Evolutionary conservation across 2,797 vertebrate species (phyloP).

Genomic region (Poecile montanus): DNA sequence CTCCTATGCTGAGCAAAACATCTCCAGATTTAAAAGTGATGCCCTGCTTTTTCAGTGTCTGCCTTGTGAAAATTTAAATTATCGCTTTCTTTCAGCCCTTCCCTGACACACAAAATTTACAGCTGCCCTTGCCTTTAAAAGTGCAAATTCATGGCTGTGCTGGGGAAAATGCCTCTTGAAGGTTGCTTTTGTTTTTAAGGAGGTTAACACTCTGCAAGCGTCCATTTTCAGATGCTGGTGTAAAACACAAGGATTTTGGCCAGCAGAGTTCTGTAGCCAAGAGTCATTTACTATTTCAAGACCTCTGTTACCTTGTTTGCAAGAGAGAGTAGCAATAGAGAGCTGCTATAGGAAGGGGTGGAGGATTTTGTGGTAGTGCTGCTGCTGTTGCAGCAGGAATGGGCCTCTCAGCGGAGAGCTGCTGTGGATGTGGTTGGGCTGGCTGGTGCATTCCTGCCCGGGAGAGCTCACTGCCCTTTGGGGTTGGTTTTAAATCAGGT

Average conservation of each 20-base stretch:
- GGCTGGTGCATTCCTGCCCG: background rate
- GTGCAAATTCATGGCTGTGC: background rate
- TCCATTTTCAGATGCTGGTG: background rate
- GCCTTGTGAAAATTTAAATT: background rate
- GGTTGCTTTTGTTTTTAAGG: background rate
- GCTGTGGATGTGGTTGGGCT: background rate
- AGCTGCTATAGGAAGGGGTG: background rate
- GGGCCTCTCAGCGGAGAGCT: background rate
- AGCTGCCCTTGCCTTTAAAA: background rate
- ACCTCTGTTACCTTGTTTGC: background rate
- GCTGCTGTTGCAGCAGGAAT: background rate
- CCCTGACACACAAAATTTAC: background rate
- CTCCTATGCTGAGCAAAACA: background rate
- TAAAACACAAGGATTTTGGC: background rate
- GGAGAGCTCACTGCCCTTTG: background rate
- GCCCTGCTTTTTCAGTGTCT: background rate
- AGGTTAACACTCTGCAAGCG: background rate
- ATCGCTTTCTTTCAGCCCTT: background rate
- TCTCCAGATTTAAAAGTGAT: background rate
- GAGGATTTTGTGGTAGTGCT: background rate
- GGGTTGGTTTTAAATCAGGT: constrained; percentile 2
- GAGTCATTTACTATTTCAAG: background rate
- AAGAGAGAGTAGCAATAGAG: background rate
- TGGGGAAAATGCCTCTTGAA: background rate
- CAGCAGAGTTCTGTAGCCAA: background rate